Base-by-base conservation (phyloP, 2,888 invertebrate genomes). In the Stramonita haemastoma region DNA sequence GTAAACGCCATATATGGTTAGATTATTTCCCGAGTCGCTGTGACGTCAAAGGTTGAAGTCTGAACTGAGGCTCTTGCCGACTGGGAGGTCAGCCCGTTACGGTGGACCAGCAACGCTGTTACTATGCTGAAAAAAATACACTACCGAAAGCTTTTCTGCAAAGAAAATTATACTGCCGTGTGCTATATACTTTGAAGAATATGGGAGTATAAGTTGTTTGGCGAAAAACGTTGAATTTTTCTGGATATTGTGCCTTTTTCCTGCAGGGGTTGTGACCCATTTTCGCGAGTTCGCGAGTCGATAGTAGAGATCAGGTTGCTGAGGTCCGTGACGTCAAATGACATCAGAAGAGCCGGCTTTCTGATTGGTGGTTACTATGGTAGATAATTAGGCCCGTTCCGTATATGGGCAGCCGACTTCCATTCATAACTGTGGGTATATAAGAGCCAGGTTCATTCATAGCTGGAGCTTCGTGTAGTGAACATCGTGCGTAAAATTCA, bases 331-430 rank as follows among this genome's bases (percentile, higher is more conserved):
- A 93, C 93, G 93, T 93, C 92, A 92, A 91, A 90, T 92, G 91
- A 93, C 93, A 92, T 93, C 93, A 93, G 91, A 91, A 46, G 36
- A 81, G 66, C 22, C 22, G 89, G 90, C 84, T 32, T 88, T 91
- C 87, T 92, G 91, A 94, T 94, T 95, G 94, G 94, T 87, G 91
- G 81, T 87, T 83, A 66, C 60, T 91, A 56, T 84, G 87, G 81
- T 87, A 77, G 66, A 56, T 87, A 92, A 90, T 93, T 91, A 92
- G 90, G 91, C 90, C 77, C 91, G 90, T 92, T 91, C 94, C 94
- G 93, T 93, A 94, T 94, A 94, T 93, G 94, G 95, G 91, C 92
- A 92, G 92, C 56, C 90, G 92, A 91, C 92, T 92, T 91, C 91
- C 90, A 46, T 46, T 46, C 46, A 46, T 46, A 46, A 46, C 46